Evolutionary conservation across 2,888 invertebrate species (phyloP).

Genomic region (Eristalis pertinax): DNA sequence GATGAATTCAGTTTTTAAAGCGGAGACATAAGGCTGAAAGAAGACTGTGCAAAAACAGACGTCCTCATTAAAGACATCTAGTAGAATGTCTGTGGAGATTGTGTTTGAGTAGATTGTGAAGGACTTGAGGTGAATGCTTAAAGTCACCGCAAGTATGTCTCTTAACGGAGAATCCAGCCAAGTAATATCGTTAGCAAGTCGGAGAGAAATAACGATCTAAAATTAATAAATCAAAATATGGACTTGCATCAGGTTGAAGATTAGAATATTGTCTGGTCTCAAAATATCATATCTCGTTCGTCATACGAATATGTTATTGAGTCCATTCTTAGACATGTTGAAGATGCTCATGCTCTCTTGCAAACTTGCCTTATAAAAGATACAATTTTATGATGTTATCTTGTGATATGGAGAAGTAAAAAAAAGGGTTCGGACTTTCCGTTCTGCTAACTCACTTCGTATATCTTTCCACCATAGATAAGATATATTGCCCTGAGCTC

Average conservation of each 20-base stretch:
- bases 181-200: constrained; percentile 35
- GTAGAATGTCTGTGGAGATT: constrained; percentile 68
- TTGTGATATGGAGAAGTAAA: not conserved
- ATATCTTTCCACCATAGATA: no score
- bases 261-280: not conserved
- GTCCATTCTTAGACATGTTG: not conserved
- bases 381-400: no score
- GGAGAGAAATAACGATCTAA: constrained; percentile 29
- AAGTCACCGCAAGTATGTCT: constrained; percentile 9
- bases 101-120: constrained; percentile 33
- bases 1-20: not conserved
- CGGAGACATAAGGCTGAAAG: not conserved
- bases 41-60: constrained; percentile 74
- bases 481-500: not conserved
- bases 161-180: constrained; percentile 63
- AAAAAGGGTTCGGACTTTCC: not conserved
- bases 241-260: not conserved
- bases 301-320: not conserved
- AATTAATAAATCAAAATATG: constrained; percentile 11
- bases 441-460: not conserved
- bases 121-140: constrained; percentile 28
- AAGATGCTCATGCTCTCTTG: not conserved
- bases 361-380: no score
- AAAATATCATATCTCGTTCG: not conserved
- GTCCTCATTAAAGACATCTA: constrained; percentile 80